A percentile compares a stretch with the other conserved stretches of the same genome.
These are phyloP conservation scores for Discoglossus pictus DNA, from an alignment of 2,797 vertebrate genomes.

Conservation along the genomic window DNA sequence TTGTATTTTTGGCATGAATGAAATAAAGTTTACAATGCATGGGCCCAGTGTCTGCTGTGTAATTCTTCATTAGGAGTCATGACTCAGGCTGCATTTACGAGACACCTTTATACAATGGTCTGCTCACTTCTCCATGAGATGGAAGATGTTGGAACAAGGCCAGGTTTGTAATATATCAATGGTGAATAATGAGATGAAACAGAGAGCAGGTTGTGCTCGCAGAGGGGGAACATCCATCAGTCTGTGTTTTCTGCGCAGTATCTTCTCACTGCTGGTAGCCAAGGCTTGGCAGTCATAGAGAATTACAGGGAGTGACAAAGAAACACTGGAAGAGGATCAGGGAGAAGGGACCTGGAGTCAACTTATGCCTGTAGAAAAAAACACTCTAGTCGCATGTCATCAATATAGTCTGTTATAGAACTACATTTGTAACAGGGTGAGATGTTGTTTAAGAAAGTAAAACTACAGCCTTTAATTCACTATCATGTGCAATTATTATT, in stretches of 20 bases:
- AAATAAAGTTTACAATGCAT: slow-evolving; percentile 69
- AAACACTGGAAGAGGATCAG: neutral
- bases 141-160: slow-evolving; percentile 2
- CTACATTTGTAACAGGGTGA: no score
- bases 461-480: no score
- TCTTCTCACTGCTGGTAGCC: slow-evolving; percentile 4
- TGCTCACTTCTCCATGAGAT: slow-evolving; percentile 11
- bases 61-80: slow-evolving; percentile 10
- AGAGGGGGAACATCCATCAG: slow-evolving; percentile 13
- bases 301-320: neutral
- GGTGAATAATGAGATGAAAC: neutral
- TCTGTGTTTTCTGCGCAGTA: neutral
- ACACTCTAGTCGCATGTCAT: no score
- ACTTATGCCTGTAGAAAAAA: fast-evolving
- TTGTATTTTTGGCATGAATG: slow-evolving; percentile 74
- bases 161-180: slow-evolving; percentile 3
- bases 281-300: neutral
- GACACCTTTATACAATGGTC: neutral
- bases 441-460: no score
- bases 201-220: slow-evolving; percentile 28
- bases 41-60: slow-evolving; percentile 30
- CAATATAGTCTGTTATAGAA: no score
- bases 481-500: no score
- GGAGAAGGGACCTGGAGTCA: neutral
- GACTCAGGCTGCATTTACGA: slow-evolving; percentile 1